These are phyloP conservation scores for Psilanteris sp. DNA, from an alignment of 1,140 invertebrate species.

Conservation along the genomic window DNA sequence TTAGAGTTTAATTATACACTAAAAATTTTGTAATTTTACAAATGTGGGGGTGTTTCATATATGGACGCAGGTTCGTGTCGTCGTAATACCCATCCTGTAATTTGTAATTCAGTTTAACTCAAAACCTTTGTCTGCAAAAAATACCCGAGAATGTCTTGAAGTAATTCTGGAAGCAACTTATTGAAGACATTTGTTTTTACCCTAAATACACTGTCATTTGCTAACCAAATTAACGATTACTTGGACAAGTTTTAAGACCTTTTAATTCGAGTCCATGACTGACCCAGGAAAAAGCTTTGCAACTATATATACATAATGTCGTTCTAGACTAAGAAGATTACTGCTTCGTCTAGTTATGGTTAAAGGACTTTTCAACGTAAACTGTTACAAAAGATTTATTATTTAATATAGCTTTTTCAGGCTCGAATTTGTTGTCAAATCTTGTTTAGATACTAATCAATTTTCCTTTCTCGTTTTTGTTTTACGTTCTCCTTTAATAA, in stretches of 20 bases:
- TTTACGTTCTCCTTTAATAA: too few relatives aligned
- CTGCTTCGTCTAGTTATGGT: slow-evolving; percentile 6
- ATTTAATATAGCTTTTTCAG: background rate
- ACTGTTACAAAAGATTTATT: slow-evolving; percentile 23
- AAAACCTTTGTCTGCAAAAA: too few relatives aligned
- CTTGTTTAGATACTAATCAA: too few relatives aligned
- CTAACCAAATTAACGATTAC: slow-evolving; percentile 30
- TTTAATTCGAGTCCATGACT: slow-evolving; percentile 31
- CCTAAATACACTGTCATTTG: slow-evolving; percentile 25
- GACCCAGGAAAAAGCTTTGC: slow-evolving; percentile 23
- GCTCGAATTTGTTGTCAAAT: slow-evolving; percentile 3
- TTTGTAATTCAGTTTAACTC: too few relatives aligned
- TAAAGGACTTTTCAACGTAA: slow-evolving; percentile 3
- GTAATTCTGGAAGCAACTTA: slow-evolving; percentile 5
- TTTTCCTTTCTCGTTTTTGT: too few relatives aligned
- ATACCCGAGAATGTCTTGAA: too few relatives aligned
- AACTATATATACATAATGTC: slow-evolving; percentile 16
- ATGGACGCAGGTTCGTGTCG: too few relatives aligned
- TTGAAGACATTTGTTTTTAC: slow-evolving; percentile 33
- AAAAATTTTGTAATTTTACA: too few relatives aligned
- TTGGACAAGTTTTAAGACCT: slow-evolving; percentile 38
- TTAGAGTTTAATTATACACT: too few relatives aligned
- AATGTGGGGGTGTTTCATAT: too few relatives aligned
- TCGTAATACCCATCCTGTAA: too few relatives aligned
- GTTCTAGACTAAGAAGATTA: slow-evolving; percentile 32